Conservation (phyloP, 2,113 vertebrate species). For the Tretioscincus oriximinensis region DNA sequence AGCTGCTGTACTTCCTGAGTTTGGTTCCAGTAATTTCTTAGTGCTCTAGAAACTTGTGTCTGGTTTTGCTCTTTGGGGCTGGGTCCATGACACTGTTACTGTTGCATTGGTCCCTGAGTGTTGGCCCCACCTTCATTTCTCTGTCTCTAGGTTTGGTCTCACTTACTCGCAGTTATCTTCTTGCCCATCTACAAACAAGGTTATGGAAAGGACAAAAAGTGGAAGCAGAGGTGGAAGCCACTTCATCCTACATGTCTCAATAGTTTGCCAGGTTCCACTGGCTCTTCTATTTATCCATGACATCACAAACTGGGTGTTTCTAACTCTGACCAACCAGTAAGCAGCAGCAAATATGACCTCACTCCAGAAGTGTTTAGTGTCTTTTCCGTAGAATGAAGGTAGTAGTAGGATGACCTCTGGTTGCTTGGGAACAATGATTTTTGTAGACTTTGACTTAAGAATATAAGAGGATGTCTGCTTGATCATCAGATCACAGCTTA, state of each 20-base stretch:
- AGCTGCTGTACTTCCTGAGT: too few species aligned
- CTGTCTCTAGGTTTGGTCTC: neutral
- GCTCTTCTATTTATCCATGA: neutral
- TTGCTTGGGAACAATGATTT: neutral
- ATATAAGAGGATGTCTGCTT: neutral
- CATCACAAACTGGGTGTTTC: neutral
- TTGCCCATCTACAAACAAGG: neutral
- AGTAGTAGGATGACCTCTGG: neutral
- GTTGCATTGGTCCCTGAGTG: too few species aligned
- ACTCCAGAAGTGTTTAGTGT: neutral
- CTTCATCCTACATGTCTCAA: constrained; percentile 16
- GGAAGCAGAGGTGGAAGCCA: neutral
- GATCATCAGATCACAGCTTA: too few species aligned
- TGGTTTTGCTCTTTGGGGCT: too few species aligned
- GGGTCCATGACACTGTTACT: too few species aligned
- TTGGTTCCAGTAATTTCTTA: too few species aligned
- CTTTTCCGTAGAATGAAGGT: neutral
- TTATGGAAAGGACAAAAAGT: neutral
- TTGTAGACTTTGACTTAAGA: too few species aligned
- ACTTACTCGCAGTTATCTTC: neutral
- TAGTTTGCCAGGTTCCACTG: neutral
- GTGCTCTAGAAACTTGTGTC: too few species aligned
- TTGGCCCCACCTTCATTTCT: too few species aligned
- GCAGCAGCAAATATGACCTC: neutral
- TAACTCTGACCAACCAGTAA: neutral